Evolutionary conservation across 2,888 invertebrate species (phyloP).

Genomic region (Athrips mouffetella): DNA sequence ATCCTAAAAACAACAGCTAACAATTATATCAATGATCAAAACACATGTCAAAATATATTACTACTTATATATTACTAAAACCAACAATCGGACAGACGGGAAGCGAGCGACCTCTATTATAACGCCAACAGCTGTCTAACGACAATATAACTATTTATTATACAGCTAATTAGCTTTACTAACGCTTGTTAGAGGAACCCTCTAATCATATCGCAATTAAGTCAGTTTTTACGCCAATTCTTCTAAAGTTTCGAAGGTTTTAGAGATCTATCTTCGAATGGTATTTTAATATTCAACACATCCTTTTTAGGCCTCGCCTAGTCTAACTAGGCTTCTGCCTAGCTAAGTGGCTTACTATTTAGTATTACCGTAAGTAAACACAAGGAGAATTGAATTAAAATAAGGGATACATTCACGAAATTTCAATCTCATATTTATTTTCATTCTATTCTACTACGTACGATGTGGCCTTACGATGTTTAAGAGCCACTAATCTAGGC

Average conservation of each 20-base stretch:
- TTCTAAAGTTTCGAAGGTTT: slow-evolving; percentile 30
- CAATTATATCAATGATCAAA: slow-evolving; percentile 10
- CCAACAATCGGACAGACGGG: slow-evolving; percentile 61
- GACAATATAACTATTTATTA: slow-evolving; percentile 73
- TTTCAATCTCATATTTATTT: too few species aligned
- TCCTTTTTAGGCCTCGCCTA: too few species aligned
- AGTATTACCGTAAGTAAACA: too few species aligned
- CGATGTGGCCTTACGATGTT: too few species aligned
- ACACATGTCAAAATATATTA: slow-evolving; percentile 55
- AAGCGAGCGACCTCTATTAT: slow-evolving; percentile 28
- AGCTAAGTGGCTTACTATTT: too few species aligned
- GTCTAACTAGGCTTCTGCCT: too few species aligned
- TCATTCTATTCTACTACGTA: too few species aligned
- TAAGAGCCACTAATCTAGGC: too few species aligned
- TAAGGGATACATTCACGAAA: too few species aligned
- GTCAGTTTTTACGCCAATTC: slow-evolving; percentile 75
- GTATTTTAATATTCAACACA: too few species aligned
- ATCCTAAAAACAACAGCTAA: background rate
- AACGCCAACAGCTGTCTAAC: slow-evolving; percentile 58
- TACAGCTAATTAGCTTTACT: slow-evolving; percentile 63
- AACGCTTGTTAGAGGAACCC: slow-evolving; percentile 71
- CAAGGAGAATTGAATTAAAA: too few species aligned
- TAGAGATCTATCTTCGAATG: background rate
- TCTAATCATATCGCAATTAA: slow-evolving; percentile 75
- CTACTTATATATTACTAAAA: too few species aligned